Base-by-base conservation (phyloP, 2,888 invertebrate species). In the Nephrotoma flavescens region DNA sequence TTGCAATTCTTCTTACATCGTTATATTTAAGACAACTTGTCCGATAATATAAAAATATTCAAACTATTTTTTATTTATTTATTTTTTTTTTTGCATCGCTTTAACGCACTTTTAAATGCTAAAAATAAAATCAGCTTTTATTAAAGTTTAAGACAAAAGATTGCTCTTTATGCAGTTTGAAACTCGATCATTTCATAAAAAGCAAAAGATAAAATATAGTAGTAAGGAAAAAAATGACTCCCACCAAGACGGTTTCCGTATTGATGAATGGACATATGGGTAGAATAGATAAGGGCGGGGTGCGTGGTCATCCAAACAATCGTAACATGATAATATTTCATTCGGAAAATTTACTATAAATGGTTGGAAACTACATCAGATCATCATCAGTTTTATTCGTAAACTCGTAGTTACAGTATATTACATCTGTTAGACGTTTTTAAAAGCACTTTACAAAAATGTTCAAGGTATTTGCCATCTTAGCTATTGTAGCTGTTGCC, bases 401-500 rank as follows among this genome's bases (percentile, higher is more conserved):
- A 31, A 71, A 71, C 71, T 71, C 71, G 71, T 71, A 71, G 71
- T 71, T 71, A 71, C 71, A 71, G 71, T 71, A 31, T 52, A 52
- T 71, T 31, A 71, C 31, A 71, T 31, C 71, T 71, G 71, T 71
- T 71, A 71, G 71, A 71, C 71, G 71, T 31, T 31, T 71, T 31
- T 9, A 7, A 71, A 31, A 71, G 2, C 11, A 31, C n/a, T 6
- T 31, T 31, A 71, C 6, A 31, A 71, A 31, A 71, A 71, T 71
- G 71, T 71, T 71, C 31, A 71, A 71, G 71, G 19, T 71, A 84
- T 41, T 88, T 85, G 15, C 88, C 41, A 87, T 88, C 3, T 83
- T 87, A 0, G 87, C 86, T 44, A 87, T 88, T 47, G 87, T 88
- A 2, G 86, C 86, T 44, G 87, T 88, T 87, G 87, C 86, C 31